Evolutionary conservation across 2,888 invertebrate species (phyloP).

Genomic region (Cataglyphis altisquamis): DNA sequence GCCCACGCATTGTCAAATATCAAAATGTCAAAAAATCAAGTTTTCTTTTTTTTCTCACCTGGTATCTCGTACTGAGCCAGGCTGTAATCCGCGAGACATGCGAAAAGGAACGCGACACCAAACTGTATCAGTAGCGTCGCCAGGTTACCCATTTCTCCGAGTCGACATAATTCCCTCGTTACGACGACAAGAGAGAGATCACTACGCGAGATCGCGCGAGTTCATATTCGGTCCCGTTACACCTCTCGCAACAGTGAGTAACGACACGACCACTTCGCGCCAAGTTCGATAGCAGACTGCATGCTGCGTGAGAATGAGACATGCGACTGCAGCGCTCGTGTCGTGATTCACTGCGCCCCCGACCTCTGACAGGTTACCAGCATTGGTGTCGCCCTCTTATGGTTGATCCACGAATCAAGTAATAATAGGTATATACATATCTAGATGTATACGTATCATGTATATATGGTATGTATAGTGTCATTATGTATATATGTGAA

Average conservation of each 20-base stretch:
- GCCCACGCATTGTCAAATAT: conserved; percentile 28
- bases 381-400: not conserved
- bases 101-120: conserved; percentile 79
- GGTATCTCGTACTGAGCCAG: conserved; percentile 76
- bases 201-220: conserved; percentile 62
- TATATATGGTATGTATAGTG: not conserved
- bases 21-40: not conserved
- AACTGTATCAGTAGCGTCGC: conserved; percentile 80
- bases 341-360: not conserved
- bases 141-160: conserved; percentile 82
- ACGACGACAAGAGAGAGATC: conserved; percentile 62
- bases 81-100: conserved; percentile 83
- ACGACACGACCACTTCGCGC: conserved; percentile 58
- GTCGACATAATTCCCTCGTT: conserved; percentile 78
- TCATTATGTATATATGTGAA: not conserved
- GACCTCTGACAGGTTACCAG: not conserved
- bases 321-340: not conserved
- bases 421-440: not conserved
- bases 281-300: conserved; percentile 75
- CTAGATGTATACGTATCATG: not conserved
- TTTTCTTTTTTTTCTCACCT: conserved; percentile 67
- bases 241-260: not conserved
- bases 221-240: conserved; percentile 51
- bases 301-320: too few species aligned
- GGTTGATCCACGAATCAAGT: not conserved